Conservation (phyloP, 2,113 vertebrate species). For the human region DNA sequence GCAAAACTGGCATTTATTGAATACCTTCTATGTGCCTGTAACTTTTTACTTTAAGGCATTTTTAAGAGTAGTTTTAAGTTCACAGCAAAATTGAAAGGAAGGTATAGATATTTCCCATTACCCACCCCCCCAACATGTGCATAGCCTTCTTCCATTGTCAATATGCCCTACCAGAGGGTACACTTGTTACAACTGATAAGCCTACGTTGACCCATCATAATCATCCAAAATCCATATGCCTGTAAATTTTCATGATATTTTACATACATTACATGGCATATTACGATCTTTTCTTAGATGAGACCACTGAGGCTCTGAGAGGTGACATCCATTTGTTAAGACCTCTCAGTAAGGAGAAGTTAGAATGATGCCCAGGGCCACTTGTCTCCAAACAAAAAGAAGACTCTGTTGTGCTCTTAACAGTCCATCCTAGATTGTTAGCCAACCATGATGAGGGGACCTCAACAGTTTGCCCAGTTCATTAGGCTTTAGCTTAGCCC, state of each 20-base stretch:
- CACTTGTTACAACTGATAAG: neutral
- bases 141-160: neutral
- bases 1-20: neutral
- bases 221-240: neutral
- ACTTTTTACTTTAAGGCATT: neutral
- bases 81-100: neutral
- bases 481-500: neutral
- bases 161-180: neutral
- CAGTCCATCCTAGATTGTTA: neutral
- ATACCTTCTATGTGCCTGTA: neutral
- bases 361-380: neutral
- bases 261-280: neutral
- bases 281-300: neutral
- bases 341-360: neutral
- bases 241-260: neutral
- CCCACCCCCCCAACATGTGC: too few relatives aligned
- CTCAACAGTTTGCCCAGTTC: neutral
- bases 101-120: neutral
- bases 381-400: neutral
- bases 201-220: neutral
- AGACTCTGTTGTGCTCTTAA: neutral
- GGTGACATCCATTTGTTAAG: neutral
- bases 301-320: neutral
- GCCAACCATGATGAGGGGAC: neutral
- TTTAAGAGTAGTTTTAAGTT: neutral